Percentiles rank a stretch among this genome's conserved stretches.
phyloP scores from a whole-genome alignment of 1,140 invertebrate genomes.

The Megalonaias nervosa region DNA sequence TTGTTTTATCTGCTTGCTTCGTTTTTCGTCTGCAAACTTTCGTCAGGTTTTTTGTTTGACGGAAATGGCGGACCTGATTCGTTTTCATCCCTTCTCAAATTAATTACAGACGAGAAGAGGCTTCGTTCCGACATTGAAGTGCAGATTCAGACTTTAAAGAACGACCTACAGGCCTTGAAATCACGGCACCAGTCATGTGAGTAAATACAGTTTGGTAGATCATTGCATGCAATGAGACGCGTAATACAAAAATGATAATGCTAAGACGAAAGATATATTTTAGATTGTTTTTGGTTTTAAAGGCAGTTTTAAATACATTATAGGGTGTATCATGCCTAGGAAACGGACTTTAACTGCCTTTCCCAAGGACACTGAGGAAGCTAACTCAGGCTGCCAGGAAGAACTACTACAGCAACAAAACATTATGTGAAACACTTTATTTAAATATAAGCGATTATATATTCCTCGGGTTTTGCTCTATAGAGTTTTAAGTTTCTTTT shows the following conservation, averaged over 20 bases:
- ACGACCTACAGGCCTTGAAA: slow-evolving; percentile 7
- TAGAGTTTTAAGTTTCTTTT: too few relatives aligned
- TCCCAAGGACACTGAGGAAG: too few relatives aligned
- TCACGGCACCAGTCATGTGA: slow-evolving; percentile 13
- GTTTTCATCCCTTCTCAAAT: slow-evolving; percentile 1
- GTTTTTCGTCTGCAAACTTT: too few relatives aligned
- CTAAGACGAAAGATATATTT: not conserved
- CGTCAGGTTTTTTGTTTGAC: too few relatives aligned
- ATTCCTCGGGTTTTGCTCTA: too few relatives aligned
- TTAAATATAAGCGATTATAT: too few relatives aligned
- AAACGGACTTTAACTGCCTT: too few relatives aligned
- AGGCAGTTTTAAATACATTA: not conserved
- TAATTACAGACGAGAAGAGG: slow-evolving; percentile 22
- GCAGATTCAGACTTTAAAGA: slow-evolving; percentile 13
- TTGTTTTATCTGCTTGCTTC: too few relatives aligned
- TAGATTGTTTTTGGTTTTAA: not conserved
- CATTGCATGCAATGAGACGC: not conserved
- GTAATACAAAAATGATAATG: not conserved
- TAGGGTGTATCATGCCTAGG: not conserved
- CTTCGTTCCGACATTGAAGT: slow-evolving; percentile 5
- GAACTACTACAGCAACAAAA: too few relatives aligned
- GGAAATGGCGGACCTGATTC: too few relatives aligned
- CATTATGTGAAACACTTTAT: too few relatives aligned
- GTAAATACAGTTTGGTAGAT: not conserved
- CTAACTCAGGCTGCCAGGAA: too few relatives aligned